These are phyloP conservation scores for Erynnis tages DNA, from an alignment of 2,888 invertebrate species.

Conservation along the genomic window DNA sequence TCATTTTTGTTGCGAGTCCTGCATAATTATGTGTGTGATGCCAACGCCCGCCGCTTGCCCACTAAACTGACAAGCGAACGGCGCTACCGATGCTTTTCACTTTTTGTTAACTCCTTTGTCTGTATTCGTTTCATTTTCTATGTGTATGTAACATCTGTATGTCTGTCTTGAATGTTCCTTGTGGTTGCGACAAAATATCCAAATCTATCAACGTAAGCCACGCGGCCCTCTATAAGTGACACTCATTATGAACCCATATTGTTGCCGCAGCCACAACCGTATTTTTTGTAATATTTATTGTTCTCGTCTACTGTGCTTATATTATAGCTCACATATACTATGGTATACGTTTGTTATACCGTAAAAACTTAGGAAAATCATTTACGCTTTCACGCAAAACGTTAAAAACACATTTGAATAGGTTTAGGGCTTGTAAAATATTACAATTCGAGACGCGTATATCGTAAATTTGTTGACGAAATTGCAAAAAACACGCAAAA, in stretches of 20 bases:
- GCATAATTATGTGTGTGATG: conserved; percentile 81
- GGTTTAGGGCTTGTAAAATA: conserved; percentile 71
- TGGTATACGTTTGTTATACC: conserved; percentile 73
- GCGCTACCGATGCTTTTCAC: conserved; percentile 75
- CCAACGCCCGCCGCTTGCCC: conserved; percentile 71
- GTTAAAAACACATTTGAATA: conserved; percentile 73
- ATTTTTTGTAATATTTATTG: conserved; percentile 77
- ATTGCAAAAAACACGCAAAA: conserved; percentile 79
- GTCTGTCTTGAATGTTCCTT: conserved; percentile 79
- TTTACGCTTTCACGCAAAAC: conserved; percentile 82
- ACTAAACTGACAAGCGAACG: conserved; percentile 67
- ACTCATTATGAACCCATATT: conserved; percentile 48
- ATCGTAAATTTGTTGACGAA: conserved; percentile 74
- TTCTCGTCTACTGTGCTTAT: conserved; percentile 81
- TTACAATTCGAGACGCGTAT: conserved; percentile 72
- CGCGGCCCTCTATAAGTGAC: conserved; percentile 43
- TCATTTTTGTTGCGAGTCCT: conserved; percentile 80
- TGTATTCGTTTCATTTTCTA: conserved; percentile 82
- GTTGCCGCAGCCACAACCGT: conserved; percentile 73
- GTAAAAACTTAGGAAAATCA: conserved; percentile 80
- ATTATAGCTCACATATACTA: conserved; percentile 74
- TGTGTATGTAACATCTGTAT: conserved; percentile 83
- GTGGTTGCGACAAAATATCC: conserved; percentile 71
- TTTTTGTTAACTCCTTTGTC: conserved; percentile 79
- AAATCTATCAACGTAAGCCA: conserved; percentile 44